A percentile compares a stretch with the other conserved stretches of the same genome.
Conservation (phyloP, 2,113 vertebrate species). For the Apistogramma diplotaenia region DNA sequence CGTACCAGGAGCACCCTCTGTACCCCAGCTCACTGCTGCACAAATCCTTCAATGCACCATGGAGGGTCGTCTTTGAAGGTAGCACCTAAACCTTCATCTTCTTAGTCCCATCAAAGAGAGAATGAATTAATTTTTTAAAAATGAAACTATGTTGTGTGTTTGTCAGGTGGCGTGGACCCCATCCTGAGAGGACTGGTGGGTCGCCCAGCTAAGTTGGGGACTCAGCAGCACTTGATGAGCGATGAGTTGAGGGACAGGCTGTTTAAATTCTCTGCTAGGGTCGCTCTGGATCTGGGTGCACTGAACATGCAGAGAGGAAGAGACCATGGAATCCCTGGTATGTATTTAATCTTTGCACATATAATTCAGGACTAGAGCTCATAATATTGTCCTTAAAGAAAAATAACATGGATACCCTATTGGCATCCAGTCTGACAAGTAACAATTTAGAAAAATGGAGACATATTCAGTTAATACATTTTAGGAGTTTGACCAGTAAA, state of each 20-base stretch:
- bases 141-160: not conserved
- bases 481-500: no score
- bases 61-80: constrained; percentile 86
- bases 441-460: no score
- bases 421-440: not conserved
- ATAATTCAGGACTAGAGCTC: not conserved
- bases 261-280: constrained; percentile 62
- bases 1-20: constrained; percentile 55
- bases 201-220: constrained; percentile 79
- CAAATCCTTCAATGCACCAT: constrained; percentile 78
- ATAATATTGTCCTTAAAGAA: no score
- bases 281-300: constrained; percentile 76
- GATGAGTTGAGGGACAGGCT: constrained; percentile 80
- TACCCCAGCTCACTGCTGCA: constrained; percentile 74
- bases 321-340: constrained; percentile 84
- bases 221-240: constrained; percentile 76
- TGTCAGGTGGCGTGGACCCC: constrained; percentile 82
- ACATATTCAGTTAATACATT: no score
- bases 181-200: constrained; percentile 79
- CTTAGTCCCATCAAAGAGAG: not conserved
- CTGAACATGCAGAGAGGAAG: constrained; percentile 84
- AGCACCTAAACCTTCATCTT: not conserved
- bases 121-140: not conserved
- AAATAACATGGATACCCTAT: no score
- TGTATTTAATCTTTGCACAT: not conserved